These are phyloP conservation scores for Tetraneura akinire DNA, from an alignment of 1,140 invertebrate species.

Conservation along the genomic window DNA sequence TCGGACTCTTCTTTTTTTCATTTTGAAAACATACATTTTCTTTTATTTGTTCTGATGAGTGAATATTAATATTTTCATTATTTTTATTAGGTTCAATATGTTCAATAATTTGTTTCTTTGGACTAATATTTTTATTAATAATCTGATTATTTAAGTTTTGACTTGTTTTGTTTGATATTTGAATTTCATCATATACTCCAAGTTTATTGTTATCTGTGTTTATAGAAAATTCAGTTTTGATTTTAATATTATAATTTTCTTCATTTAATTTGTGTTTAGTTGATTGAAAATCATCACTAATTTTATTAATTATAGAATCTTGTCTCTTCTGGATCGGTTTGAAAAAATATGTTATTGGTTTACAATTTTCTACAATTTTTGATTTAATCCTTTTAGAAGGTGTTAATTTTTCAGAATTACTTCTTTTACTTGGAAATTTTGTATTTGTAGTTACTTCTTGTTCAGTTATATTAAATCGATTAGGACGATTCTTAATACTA, in stretches of 20 bases:
- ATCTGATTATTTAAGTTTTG: no score
- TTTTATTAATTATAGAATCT: not conserved
- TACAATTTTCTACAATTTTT: not conserved
- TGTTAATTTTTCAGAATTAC: not conserved
- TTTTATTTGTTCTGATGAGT: not conserved
- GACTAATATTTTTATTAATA: no score
- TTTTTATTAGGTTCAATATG: not conserved
- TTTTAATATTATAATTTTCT: not conserved
- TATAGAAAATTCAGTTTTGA: not conserved
- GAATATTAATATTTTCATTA: slow-evolving; percentile 13
- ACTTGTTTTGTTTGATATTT: no score
- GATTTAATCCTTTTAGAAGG: slow-evolving; percentile 31
- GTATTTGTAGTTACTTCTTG: not conserved
- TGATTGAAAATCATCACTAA: not conserved
- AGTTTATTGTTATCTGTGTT: not conserved
- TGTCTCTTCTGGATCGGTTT: not conserved
- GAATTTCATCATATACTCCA: no score
- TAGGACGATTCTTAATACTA: slow-evolving; percentile 17
- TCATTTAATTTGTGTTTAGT: not conserved
- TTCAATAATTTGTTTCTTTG: not conserved
- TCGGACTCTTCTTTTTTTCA: not conserved
- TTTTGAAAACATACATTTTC: not conserved
- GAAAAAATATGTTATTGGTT: slow-evolving; percentile 10
- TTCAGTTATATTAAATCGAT: slow-evolving; percentile 23
- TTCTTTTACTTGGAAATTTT: not conserved